phyloP scores from a whole-genome alignment of 2,113 vertebrate species.

The Ammospiza caudacuta region DNA sequence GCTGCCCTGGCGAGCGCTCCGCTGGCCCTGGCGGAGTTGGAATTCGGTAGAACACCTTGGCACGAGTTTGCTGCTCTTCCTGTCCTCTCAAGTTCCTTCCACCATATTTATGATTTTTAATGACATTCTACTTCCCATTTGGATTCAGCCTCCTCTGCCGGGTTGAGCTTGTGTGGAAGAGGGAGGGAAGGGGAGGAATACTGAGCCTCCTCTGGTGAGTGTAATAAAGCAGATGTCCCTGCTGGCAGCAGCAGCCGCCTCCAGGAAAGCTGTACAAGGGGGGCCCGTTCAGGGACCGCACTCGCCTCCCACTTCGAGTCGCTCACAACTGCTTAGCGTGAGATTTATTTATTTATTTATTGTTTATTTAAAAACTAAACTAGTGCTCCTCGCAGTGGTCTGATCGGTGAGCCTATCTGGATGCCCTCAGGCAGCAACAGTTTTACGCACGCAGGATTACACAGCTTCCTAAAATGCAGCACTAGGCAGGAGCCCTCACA shows the following conservation, averaged over 20 bases:
- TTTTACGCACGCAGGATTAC: not conserved
- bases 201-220: constrained; percentile 36
- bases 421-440: not conserved
- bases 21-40: not conserved
- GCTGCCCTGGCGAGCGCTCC: not conserved
- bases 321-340: constrained; percentile 58
- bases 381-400: not conserved
- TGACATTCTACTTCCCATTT: not conserved
- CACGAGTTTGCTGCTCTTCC: not conserved
- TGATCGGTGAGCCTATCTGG: not conserved
- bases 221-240: constrained; percentile 75
- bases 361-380: not conserved
- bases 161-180: not conserved
- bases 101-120: not conserved
- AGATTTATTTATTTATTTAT: not conserved
- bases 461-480: not conserved
- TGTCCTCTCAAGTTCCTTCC: not conserved
- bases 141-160: not conserved
- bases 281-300: constrained; percentile 59
- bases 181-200: not conserved
- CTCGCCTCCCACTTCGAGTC: constrained; percentile 64
- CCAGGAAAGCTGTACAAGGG: constrained; percentile 35
- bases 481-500: not conserved
- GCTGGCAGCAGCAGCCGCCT: constrained; percentile 68
- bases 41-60: not conserved